Base-by-base conservation (phyloP, 2,888 invertebrate species). In the Dynastes hyllus region DNA sequence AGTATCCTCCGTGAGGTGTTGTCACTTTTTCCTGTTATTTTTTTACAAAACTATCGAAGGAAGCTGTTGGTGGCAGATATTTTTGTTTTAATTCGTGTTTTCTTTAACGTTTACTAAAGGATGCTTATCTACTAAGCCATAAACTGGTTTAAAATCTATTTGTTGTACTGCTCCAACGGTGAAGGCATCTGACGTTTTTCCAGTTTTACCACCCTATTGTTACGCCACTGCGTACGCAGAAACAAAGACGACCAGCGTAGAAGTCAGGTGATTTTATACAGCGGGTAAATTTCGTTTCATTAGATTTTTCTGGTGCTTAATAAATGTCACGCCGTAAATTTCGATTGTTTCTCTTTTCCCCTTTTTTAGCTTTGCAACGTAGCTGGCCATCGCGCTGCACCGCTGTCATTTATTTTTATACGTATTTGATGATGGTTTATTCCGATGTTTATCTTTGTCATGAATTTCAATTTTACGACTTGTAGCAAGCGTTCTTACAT, bases 241-340 rank as follows among this genome's bases (percentile, higher is more conserved):
- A 22, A 22, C 16, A 58, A 22, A 27, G 22, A 58, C 16, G 22
- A n/a, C 55, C 16, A 55, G 11, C 11, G 51, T 22, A 45, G 51
- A 29, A 51, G 69, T 29, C 69, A 69, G 51, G 69, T 58, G 61
- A 63, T 75, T 63, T 61, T 61, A 75, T 58, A 58, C 55, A 55
- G 32, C 66, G 37, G 40, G 73, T 61, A 61, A 75, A 61, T 58
- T 61, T 75, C 73, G 61, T 75, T 75, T 75, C 73, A 75, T 75
- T 75, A 75, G 61, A 75, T 75, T 75, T 61, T 75, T 75, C 73
- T 75, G 73, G 73, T 75, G 73, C 73, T 75, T 75, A 75, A 75
- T 75, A 75, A 75, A 75, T 61, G 73, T 75, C 73, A 75, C 73
- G 45, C 63, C 73, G 73, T 75, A 75, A 75, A 75, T 75, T 75